A percentile compares a stretch with the other conserved stretches of the same genome.
These are phyloP conservation scores for Lordiphosa collinella DNA, from an alignment of 1,140 invertebrate species.

Conservation along the genomic window DNA sequence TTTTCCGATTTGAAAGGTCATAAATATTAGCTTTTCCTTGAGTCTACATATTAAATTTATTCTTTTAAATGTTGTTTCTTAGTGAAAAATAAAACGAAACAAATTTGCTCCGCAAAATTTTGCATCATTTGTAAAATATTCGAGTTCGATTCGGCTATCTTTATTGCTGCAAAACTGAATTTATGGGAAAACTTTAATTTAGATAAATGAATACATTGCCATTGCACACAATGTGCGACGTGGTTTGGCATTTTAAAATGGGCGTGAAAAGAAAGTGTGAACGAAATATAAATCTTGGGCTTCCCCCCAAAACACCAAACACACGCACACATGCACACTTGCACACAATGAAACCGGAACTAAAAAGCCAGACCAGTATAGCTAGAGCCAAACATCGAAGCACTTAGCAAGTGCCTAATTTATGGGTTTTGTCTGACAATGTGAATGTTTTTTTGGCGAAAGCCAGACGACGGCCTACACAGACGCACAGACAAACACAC, in stretches of 20 bases:
- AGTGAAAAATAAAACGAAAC: too few species aligned
- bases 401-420: slow-evolving; percentile 73
- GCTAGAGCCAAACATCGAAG: slow-evolving; percentile 42
- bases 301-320: slow-evolving; percentile 16
- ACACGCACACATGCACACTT: slow-evolving; percentile 9
- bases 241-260: slow-evolving; percentile 20
- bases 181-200: too few species aligned
- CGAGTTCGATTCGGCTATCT: too few species aligned
- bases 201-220: too few species aligned
- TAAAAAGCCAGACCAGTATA: slow-evolving; percentile 13
- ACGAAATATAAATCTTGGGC: slow-evolving; percentile 54
- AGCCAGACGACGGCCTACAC: slow-evolving; percentile 27
- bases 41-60: too few species aligned
- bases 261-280: slow-evolving; percentile 56
- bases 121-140: not conserved
- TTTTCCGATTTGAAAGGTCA: too few species aligned
- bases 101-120: too few species aligned
- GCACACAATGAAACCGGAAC: slow-evolving; percentile 12
- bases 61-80: too few species aligned
- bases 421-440: slow-evolving; percentile 59
- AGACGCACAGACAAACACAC: not conserved
- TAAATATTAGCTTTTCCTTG: too few species aligned
- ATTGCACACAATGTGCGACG: slow-evolving; percentile 15
- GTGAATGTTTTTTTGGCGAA: slow-evolving; percentile 20
- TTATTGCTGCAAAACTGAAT: too few species aligned